Base-by-base conservation (phyloP, 2,113 vertebrate genomes). In the Indicator indicator region DNA sequence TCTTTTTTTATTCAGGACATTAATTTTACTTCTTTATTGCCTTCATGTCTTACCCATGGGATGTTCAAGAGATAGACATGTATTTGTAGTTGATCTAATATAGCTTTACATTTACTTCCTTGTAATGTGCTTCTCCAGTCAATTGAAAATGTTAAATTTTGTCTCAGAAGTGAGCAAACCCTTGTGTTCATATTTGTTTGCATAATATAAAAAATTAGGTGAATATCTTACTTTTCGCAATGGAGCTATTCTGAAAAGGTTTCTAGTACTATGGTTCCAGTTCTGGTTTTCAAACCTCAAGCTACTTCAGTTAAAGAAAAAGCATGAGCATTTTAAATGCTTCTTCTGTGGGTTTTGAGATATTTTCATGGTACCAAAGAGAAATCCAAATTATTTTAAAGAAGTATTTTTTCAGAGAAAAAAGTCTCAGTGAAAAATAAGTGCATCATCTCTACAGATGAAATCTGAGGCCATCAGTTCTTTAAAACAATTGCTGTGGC, bases 241-340 rank as follows among this genome's bases (percentile, higher is more conserved):
- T 28, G 14, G 64, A 81, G 12, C 12, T 64, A 10, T 33, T 88
- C 64, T 88, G 52, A 58, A 56, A 55, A 75, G 32, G 2, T 80
- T 19, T n/a, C 11, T 59, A 28, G 6, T 36, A 24, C 23, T 54
- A 42, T 4, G 2, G 7, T 58, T 85, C 40, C 58, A 27, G 85
- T 68, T 73, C 28, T 73, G 20, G 2, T 84, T 84, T 75, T 70
- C 52, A 60, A 71, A 94, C 65, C 9, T 17, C 23, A n/a, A 38
- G 30, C 16, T 46, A 12, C 33, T 67, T 76, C 33, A 62, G 8
- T 33, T 59, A 12, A 54, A 14, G 18, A 60, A 75, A 75, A 60
- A 52, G 1, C 6, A 21, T 0, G 1, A 19, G 14, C 26, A 60
- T n/a, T 48, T 54, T 16, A 81, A 65, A 59, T 32, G 60, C 2